Evolutionary conservation across 35 echinoderm and acorn worm species (phyloP).

Genomic region (Ophioderma brevispina): DNA sequence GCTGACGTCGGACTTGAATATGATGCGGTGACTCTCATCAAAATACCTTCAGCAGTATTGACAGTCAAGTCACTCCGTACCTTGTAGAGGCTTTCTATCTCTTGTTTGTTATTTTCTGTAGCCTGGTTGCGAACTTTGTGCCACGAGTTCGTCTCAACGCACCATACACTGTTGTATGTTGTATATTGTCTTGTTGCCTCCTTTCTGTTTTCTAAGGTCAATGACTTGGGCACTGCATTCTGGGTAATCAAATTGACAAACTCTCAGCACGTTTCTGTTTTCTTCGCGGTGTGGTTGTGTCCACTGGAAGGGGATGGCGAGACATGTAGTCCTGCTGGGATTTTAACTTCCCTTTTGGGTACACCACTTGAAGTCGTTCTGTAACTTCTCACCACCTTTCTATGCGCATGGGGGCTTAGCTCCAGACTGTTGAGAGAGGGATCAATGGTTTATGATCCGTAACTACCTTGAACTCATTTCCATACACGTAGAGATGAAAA

Average conservation of each 20-base stretch:
- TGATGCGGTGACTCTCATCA: too few relatives aligned
- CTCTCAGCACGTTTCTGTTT: conserved; percentile 24
- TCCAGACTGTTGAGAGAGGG: too few relatives aligned
- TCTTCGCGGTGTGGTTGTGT: background rate
- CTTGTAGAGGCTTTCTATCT: too few relatives aligned
- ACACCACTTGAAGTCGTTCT: conserved; percentile 51
- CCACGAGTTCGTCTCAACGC: too few relatives aligned
- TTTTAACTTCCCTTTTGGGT: conserved; percentile 58
- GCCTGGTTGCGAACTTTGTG: too few relatives aligned
- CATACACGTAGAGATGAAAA: conserved; percentile 46
- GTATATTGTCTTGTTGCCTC: conserved; percentile 56
- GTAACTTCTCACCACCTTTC: conserved; percentile 42
- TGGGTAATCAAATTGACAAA: conserved; percentile 32
- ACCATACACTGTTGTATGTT: too few relatives aligned
- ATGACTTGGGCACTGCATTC: conserved; percentile 49
- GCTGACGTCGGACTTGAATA: background rate
- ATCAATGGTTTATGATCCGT: too few relatives aligned
- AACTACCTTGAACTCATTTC: conserved; percentile 45
- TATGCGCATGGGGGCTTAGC: too few relatives aligned
- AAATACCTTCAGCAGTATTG: too few relatives aligned
- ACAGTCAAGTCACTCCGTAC: too few relatives aligned
- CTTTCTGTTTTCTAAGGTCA: conserved; percentile 22
- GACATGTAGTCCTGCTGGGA: conserved; percentile 76
- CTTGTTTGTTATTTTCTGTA: too few relatives aligned
- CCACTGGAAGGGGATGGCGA: conserved; percentile 46